Percentiles rank a stretch among this genome's conserved stretches.
Conservation (phyloP, 2,113 vertebrate genomes). For the Xiphophorus maculatus region DNA sequence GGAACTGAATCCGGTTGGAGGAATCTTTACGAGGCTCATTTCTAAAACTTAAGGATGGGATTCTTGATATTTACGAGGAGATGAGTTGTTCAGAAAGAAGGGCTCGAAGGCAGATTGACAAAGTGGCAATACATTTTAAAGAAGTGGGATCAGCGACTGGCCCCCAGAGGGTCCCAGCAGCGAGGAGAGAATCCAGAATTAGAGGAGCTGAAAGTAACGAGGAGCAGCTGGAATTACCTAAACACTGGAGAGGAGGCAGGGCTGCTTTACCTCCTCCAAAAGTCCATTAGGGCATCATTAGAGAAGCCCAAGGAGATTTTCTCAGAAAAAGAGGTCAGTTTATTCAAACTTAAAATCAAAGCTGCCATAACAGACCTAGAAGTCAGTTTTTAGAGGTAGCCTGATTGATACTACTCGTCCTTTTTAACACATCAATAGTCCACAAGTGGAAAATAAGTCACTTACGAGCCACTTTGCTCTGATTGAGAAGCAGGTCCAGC, state of each 20-base stretch:
- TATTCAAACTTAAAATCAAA: background rate
- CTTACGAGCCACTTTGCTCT: background rate
- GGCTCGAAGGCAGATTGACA: background rate
- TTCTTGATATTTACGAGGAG: background rate
- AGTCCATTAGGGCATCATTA: background rate
- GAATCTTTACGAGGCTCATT: background rate
- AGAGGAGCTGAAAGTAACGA: background rate
- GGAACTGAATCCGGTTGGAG: background rate
- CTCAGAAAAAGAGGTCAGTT: background rate
- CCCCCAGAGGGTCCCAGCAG: background rate
- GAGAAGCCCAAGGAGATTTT: background rate
- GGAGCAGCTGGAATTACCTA: background rate
- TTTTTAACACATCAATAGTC: background rate
- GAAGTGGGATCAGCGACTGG: background rate
- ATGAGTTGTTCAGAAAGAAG: background rate
- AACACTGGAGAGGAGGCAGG: background rate
- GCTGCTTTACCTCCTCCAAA: background rate
- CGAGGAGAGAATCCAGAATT: conserved; percentile 1
- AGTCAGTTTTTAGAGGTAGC: background rate
- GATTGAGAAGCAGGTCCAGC: background rate
- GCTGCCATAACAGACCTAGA: background rate
- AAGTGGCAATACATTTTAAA: conserved; percentile 5
- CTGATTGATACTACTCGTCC: background rate
- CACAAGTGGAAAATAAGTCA: background rate
- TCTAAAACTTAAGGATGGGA: background rate